Base-by-base conservation (phyloP, 2,888 invertebrate species). In the Nycteola revayana region DNA sequence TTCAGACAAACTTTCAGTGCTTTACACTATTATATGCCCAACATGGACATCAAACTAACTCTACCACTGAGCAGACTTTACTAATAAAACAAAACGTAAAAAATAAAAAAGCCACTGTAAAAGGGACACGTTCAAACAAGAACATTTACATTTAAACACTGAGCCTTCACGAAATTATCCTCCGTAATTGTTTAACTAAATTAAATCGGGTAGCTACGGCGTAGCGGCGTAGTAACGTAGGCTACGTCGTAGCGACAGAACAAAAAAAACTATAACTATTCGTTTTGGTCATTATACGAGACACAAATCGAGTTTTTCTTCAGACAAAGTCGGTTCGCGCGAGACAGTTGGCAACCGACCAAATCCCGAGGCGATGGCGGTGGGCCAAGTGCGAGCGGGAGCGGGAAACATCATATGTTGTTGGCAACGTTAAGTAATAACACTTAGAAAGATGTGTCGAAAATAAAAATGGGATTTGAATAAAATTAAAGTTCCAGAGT, bases 251-350 rank as follows among this genome's bases (percentile, higher is more conserved):
- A 47, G 49, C 50, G 54, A 52, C 65, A 57, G 52, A 49, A 21
- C 4, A 7, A 51, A n/a, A 64, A 66, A 63, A 69, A 66, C 61
- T 59, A 65, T 58, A 66, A 65, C 67, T 62, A 60, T 67, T 64
- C 69, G 66, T 62, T 59, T 59, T 57, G 63, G 65, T 70, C 69
- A 73, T 74, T 74, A 74, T 71, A 58, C 66, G 58, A 50, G 66
- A 69, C 71, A 67, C 73, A 75, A 75, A 75, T 75, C 64, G 70
- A 69, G 74, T 75, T 75, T 72, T 68, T 70, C 64, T 59, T 51
- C 51, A 71, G 67, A 67, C 69, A 67, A 65, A 63, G 65, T 66
- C 67, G 58, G 66, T 60, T 65, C 66, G 48, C 62, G 53, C 66
- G 59, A 48, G 57, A 46, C 49, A 45, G 38, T 65, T 77, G 78